Evolutionary conservation across 2,797 vertebrate genomes (phyloP), one percentile per base, ranked within the genome.

Genomic region (Odontamblyopus lacepedii): DNA sequence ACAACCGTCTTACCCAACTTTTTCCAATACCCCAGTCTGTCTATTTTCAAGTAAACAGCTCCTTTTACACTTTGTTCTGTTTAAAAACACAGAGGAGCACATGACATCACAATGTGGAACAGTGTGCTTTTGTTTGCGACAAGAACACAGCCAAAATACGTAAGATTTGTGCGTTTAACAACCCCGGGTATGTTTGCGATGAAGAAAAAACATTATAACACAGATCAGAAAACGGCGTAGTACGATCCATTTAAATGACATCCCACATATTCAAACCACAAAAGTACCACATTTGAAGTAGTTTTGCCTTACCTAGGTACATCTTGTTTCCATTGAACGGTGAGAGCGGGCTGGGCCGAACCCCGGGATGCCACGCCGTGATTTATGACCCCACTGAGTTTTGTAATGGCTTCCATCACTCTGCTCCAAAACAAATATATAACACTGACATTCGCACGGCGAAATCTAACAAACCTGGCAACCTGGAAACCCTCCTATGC

Each of bases 311-410:
- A 9, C 19, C 53, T 55, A 6, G 3, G 53, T 55, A 23, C 53
- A 55, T 55, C 23, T 26, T 26, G 55, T 63, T 63, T 38, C 30
- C 18, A 35, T 63, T 41, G 61, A 63, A 23, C 19, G 3, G 11
- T 44, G 23, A 86, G 87, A 56, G 55, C 55, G 81, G 89, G 86
- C 85, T 85, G 91, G 85, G 85, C 78, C 61, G 38, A 87, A 89
- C 88, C 85, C 88, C 85, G 81, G 86, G 81, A 85, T 79, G 83
- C 85, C 83, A 83, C 89, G 84, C 78, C 78, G 70, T 88, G 84
- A 91, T 92, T 92, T 91, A 93, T 82, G 86, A 85, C 84, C 82
- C 88, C 65, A 48, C 77, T 75, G 84, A 90, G 85, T 78, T 83
- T 87, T 75, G 85, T 90, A 86, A 91, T 88, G 84, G 86, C 90